Base-by-base conservation (phyloP, 2,113 vertebrate species). In the Prionailurus viverrinus region DNA sequence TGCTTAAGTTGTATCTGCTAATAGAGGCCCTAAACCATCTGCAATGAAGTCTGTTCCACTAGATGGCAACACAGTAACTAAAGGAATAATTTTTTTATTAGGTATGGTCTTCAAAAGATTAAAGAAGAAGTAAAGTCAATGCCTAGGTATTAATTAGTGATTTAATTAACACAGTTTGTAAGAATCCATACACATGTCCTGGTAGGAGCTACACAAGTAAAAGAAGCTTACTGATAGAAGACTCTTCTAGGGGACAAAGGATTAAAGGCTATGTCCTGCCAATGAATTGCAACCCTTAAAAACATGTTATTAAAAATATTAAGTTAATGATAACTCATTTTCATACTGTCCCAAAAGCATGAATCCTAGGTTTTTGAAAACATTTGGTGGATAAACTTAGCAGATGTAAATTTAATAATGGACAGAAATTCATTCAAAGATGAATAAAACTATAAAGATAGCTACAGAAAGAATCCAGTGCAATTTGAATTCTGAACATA, bases 1-100 rank as follows among this genome's bases (percentile, higher is more conserved):
- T 21, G 23, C n/a, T 91, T 91, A 97, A 96, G 80, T 78, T 89
- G 63, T 29, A 80, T 53, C 80, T 83, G 87, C 68, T 74, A 74
- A 7, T 23, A 45, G 58, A 96, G 33, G 3, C 31, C 73, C 86
- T 81, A 23, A 41, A 74, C 89, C 94, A 95, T 91, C 76, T 94
- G 69, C 14, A 53, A 11, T 45, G 76, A 95, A 92, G 90, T 96
- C 90, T 92, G n/a, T 76, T 96, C 65, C 12, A 68, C 18, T 36
- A 91, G 65, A 73, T 1, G 16, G 18, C 55, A 88, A 61, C 7
- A 15, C n/a, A 94, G 76, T 55, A 66, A 84, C 74, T 94, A 39
- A 41, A 65, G 45, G 33, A 84, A 79, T 53, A 41, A 80, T 41
- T 87, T 89, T 65, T 51, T 58, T 90, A 90, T 96, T 90, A 85